Conservation (phyloP, 2,113 vertebrate genomes). For the Nesoenas mayeri region DNA sequence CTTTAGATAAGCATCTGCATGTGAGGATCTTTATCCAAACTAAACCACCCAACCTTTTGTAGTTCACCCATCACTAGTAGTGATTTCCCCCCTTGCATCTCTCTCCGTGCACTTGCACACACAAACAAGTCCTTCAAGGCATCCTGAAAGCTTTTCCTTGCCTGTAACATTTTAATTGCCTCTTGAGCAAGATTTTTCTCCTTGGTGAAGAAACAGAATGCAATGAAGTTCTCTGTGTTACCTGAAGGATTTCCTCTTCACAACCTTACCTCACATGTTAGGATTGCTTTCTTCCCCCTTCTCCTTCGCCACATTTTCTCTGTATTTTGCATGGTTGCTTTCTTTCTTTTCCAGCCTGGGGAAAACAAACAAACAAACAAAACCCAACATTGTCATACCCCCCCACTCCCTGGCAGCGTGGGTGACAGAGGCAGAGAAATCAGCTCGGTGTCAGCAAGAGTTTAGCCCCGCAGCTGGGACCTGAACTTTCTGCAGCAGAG, state of each 20-base stretch:
- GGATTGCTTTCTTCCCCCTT: background rate
- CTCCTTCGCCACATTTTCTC: background rate
- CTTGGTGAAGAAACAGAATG: fast-evolving
- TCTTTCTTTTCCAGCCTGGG: background rate
- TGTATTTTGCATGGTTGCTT: fast-evolving
- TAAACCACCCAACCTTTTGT: background rate
- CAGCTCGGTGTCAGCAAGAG: constrained; percentile 23
- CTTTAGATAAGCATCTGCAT: constrained; percentile 33
- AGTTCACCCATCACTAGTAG: background rate
- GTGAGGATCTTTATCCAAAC: constrained; percentile 16
- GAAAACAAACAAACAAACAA: background rate
- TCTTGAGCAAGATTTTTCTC: background rate
- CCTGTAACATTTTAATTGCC: background rate
- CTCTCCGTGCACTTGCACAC: background rate
- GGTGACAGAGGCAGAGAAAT: constrained; percentile 14
- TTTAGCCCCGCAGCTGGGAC: constrained; percentile 48
- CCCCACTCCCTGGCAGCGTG: background rate
- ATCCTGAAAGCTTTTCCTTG: background rate
- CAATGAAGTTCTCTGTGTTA: background rate
- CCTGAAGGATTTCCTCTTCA: background rate
- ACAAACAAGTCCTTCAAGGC: background rate
- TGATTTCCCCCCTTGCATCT: background rate
- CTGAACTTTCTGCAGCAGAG: background rate
- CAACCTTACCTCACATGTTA: fast-evolving
- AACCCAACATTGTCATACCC: background rate